Base-by-base conservation (phyloP, 2,113 vertebrate species). In the Poicephalus meyeri region DNA sequence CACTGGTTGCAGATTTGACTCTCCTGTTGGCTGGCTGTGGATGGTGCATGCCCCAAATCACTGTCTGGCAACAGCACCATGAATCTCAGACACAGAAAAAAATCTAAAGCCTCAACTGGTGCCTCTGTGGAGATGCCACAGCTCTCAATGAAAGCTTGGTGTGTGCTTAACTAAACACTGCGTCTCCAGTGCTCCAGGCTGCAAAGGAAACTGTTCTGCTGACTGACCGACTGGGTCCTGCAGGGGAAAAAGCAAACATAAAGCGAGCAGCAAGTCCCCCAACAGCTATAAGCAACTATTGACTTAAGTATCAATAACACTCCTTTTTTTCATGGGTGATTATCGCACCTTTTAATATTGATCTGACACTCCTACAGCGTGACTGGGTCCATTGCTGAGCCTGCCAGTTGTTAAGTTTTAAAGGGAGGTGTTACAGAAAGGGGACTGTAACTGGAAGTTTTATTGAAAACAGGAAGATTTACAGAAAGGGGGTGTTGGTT, bases 11-110 rank as follows among this genome's bases (percentile, higher is more conserved):
- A 26, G 46, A 11, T 39, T 28, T 53, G 41, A 64, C 47, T 6
- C 37, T 92, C 29, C n/a, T 21, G 14, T 9, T 58, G 55, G 31
- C 31, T 50, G n/a, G 29, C 47, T 47, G 79, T 2, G 16, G 10
- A 63, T 7, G 31, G 41, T 4, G 6, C 15, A 73, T 70, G n/a
- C 41, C 49, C 53, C 58, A 82, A 2, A 56, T 53, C 76, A 72
- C 13, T 0, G 0, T 6, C 56, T 52, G 42, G 69, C 5, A 13
- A 58, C 1, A 6, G 87, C 70, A 56, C 7, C 0, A 0, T 13
- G 39, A 68, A 72, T 6, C 42, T 70, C 81, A 83, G 74, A 46
- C 0, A 8, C 29, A 39, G 16, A 28, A 91, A 70, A 91, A 61
- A 42, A 7, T 7, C 39, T 2, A 1, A 42, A 90, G 11, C 21